phyloP scores from a whole-genome alignment of 2,113 vertebrate genomes.

The Seriola quinqueradiata region DNA sequence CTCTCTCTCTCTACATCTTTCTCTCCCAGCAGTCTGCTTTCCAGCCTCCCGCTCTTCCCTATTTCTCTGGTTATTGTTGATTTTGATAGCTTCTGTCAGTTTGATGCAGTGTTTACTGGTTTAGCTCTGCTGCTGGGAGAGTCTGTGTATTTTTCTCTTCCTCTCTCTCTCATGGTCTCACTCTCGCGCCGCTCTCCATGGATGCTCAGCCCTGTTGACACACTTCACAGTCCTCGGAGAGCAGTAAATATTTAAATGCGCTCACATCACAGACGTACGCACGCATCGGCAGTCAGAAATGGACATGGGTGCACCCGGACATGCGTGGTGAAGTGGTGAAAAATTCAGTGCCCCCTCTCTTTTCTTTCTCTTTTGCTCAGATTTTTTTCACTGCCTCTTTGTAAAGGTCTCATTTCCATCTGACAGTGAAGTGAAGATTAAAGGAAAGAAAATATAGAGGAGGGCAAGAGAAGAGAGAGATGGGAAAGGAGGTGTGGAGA shows the following conservation, averaged over 20 bases:
- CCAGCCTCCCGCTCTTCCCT: conserved; percentile 17
- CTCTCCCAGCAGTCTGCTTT: conserved; percentile 2
- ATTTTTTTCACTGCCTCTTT: conserved; percentile 3
- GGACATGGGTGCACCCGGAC: neutral
- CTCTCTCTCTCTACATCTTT: neutral
- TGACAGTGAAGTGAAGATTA: conserved; percentile 32
- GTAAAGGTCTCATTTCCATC: conserved; percentile 64
- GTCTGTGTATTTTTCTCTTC: neutral
- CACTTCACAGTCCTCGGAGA: conserved; percentile 48
- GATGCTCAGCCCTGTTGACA: conserved; percentile 27
- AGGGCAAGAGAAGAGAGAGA: neutral
- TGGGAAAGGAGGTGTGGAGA: neutral
- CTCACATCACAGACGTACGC: conserved; percentile 1
- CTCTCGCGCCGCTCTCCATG: conserved; percentile 7
- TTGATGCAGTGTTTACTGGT: conserved; percentile 43
- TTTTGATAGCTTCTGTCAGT: conserved; percentile 54
- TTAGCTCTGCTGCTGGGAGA: conserved; percentile 3
- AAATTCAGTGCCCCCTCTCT: neutral
- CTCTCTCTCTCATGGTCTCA: neutral
- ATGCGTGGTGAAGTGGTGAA: neutral
- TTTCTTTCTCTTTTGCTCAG: neutral
- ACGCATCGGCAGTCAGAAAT: conserved; percentile 17
- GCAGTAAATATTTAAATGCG: conserved; percentile 55
- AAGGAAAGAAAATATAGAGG: neutral
- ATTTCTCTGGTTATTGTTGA: conserved; percentile 35